phyloP scores from a whole-genome alignment of 2,113 vertebrate species.

The Budorcas taxicolor region DNA sequence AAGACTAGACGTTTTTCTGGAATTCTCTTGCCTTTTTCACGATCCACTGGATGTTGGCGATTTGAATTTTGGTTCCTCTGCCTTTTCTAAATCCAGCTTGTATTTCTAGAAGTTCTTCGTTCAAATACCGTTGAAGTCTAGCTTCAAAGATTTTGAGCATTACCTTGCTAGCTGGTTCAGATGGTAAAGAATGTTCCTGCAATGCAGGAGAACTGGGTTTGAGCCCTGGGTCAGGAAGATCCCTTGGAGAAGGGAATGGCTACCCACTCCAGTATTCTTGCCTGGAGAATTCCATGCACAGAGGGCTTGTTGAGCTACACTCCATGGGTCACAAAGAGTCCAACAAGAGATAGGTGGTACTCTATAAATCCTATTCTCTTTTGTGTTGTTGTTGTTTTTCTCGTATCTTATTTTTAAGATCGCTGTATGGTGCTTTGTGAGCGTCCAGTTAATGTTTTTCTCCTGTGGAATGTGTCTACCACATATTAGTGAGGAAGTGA shows the following conservation, averaged over 20 bases:
- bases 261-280: background rate
- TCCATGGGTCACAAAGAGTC: background rate
- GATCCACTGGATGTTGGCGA: background rate
- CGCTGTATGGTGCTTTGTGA: background rate
- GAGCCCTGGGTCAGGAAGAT: background rate
- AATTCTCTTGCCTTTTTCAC: background rate
- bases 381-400: background rate
- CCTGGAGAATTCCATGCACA: background rate
- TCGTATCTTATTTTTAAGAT: background rate
- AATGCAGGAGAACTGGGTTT: background rate
- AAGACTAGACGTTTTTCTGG: background rate
- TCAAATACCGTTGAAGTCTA: background rate
- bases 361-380: background rate
- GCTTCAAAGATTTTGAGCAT: background rate
- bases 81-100: background rate
- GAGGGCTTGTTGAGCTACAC: background rate
- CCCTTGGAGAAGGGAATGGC: background rate
- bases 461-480: background rate
- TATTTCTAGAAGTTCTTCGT: background rate
- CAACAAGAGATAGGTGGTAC: background rate
- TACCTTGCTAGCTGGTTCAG: background rate
- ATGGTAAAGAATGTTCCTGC: background rate
- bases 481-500: background rate
- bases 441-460: background rate
- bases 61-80: background rate